Percentiles rank a stretch among this genome's conserved stretches.
These are phyloP conservation scores for Micromussa lordhowensis DNA, from an alignment of 92 coral and sea anemone genomes.

Conservation along the genomic window DNA sequence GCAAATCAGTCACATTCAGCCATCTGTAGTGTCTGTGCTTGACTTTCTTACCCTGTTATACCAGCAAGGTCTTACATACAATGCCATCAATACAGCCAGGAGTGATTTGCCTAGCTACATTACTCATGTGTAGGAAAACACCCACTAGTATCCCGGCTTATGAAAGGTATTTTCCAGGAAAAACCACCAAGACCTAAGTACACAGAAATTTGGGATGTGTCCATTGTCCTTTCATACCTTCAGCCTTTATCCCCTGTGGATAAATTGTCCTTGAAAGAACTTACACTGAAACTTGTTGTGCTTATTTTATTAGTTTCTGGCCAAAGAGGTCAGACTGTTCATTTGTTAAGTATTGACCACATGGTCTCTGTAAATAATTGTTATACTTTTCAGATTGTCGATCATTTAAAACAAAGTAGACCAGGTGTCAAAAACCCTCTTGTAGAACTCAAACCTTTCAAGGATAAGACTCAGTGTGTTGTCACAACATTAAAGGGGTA, in stretches of 20 bases:
- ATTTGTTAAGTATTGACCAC: slow-evolving; percentile 40
- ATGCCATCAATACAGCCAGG: slow-evolving; percentile 41
- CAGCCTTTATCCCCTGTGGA: slow-evolving; percentile 40
- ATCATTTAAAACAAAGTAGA: slow-evolving; percentile 48
- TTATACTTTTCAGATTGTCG: slow-evolving; percentile 33
- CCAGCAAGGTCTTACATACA: slow-evolving; percentile 37
- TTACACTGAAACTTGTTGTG: slow-evolving; percentile 53
- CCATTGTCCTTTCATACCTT: slow-evolving; percentile 39
- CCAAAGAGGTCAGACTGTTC: slow-evolving; percentile 55
- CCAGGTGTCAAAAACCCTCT: slow-evolving; percentile 44
- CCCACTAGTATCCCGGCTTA: slow-evolving; percentile 26
- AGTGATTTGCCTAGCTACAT: slow-evolving; percentile 51
- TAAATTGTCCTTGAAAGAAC: slow-evolving; percentile 40
- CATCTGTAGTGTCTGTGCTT: slow-evolving; percentile 29
- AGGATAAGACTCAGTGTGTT: slow-evolving; percentile 45
- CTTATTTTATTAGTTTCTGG: slow-evolving; percentile 44
- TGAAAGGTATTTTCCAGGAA: slow-evolving; percentile 46
- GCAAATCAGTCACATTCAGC: slow-evolving; percentile 19
- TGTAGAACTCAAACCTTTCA: slow-evolving; percentile 32
- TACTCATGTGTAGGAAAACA: slow-evolving; percentile 43
- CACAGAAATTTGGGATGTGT: slow-evolving; percentile 54
- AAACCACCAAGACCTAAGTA: slow-evolving; percentile 50
- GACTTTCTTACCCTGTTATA: slow-evolving; percentile 45
- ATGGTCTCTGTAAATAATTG: slow-evolving; percentile 16
- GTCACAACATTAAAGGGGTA: slow-evolving; percentile 28